A percentile compares a stretch with the other conserved stretches of the same genome.
Conservation (phyloP, 2,888 invertebrate genomes). For the Cryptocephalus moraei region DNA sequence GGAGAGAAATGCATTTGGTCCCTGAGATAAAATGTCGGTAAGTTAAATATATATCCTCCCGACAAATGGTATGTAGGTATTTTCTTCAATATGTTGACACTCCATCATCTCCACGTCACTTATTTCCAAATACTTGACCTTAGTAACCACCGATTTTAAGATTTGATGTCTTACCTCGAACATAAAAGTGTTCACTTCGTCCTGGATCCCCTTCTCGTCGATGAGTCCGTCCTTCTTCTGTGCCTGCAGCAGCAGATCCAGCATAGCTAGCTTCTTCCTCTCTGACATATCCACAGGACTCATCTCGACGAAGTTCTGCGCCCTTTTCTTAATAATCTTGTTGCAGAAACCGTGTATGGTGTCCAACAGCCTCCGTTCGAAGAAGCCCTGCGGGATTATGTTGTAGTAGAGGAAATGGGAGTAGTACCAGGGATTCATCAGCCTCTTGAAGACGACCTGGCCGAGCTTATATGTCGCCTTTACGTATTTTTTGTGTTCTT, state of each 20-base stretch:
- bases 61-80: too few species aligned
- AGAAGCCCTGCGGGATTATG: conserved; percentile 6
- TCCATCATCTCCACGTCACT: too few species aligned
- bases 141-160: background rate
- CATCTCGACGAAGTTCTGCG: conserved; percentile 15
- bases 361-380: conserved; percentile 14
- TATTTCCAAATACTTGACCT: too few species aligned
- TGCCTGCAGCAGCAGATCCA: conserved; percentile 23
- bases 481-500: conserved; percentile 17
- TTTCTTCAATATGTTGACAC: too few species aligned
- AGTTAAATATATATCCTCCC: background rate
- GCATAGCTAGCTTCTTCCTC: conserved; percentile 35
- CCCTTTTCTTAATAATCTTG: conserved; percentile 18
- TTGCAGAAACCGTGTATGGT: conserved; percentile 23
- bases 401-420: conserved; percentile 10
- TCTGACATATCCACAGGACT: conserved; percentile 11
- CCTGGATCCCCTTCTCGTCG: conserved; percentile 40
- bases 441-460: conserved; percentile 14
- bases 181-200: conserved; percentile 56
- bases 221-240: conserved; percentile 17
- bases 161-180: conserved; percentile 18
- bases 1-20: conserved; percentile 7
- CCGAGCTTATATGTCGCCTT: conserved; percentile 18
- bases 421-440: conserved; percentile 22
- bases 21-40: background rate